Base-by-base conservation (phyloP, 2,888 invertebrate genomes). In the Platycheirus rosarum region DNA sequence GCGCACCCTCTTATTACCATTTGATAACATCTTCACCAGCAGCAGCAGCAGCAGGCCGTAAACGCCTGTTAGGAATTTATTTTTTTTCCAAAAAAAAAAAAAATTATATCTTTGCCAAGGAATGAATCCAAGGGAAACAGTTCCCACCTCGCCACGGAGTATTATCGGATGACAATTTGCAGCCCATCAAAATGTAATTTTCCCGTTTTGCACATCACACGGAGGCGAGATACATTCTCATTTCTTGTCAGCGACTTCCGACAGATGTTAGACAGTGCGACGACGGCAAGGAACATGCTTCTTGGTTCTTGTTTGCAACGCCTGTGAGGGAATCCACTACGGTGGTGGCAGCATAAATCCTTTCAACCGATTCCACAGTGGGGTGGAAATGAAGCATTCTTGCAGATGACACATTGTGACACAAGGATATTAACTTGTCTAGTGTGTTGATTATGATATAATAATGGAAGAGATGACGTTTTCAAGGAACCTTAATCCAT, bases 181-280 rank as follows among this genome's bases (percentile, higher is more conserved):
- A 85, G 86, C 85, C 84, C 85, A 86, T 86, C 85, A 86, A 86
- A 86, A 82, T 78, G 85, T 86, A 86, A 86, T 86, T 86, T 86
- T 85, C 85, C 69, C 74, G 79, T 85, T n/a, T 85, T 65, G 63
- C 46, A 80, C 70, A 75, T 76, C 79, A 63, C 75, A 79, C 75
- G 57, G 32, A 80, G 80, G 70, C 82, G 77, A 82, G 82, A 68
- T 71, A 82, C 77, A 57, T 77, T 68, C 63, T 77, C 68, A 62
- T 71, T 73, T 55, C 51, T 82, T 82, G 82, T 68, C 79, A 84
- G 84, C 85, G 84, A 86, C 86, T 86, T 86, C 85, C 86, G 86
- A 86, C 86, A 86, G 86, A 86, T 86, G 86, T 86, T 86, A 85
- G 73, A 85, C 80, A 44, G 44, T 44, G 37, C 16, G 60, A 44